Base-by-base conservation (phyloP, 2,888 invertebrate genomes). In the Tridacna crocea region DNA sequence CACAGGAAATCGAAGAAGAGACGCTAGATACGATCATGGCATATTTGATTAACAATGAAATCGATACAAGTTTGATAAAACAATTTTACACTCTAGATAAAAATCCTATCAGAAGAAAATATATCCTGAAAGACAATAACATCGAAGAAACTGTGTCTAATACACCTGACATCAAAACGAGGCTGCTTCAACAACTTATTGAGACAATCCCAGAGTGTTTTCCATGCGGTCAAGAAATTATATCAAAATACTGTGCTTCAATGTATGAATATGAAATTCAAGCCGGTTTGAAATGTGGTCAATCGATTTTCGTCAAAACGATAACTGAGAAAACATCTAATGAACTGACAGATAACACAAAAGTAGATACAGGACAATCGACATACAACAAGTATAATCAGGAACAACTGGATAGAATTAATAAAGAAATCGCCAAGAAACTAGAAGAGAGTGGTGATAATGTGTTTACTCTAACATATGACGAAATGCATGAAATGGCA, bases 21-120 rank as follows among this genome's bases (percentile, higher is more conserved):
- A 90, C 90, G 77, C 92, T 89, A 78, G 90, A 92, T 26, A 82
- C 83, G 19, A 77, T 93, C 51, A 58, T 82, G 12, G 77, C 74
- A 4, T 87, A 87, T 12, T 79, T 92, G 72, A 77, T 78, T 13
- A 77, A 75, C 24, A 68, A 79, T 6, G 83, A 84, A 3, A 75
- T 85, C 17, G 88, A 89, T 46, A 84, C 88, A 13, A 76, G 60
- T 10, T 70, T 92, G 15, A 81, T 93, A 24, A 82, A 88, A 61
- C 78, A 48, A 17, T 92, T 91, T 87, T 93, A 91, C 80, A 68
- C 61, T 47, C 79, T 88, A 11, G 93, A 93, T 78, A 85, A 88
- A 17, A 93, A 93, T 72, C 84, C 87, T 26, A 72, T 89, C 4
- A 90, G 91, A 17, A 84, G 88, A 27, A 80, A 89, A 58, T 93